Evolutionary conservation across 2,888 invertebrate species (phyloP), one percentile per base, ranked within the genome.

Genomic region (Heliconius aoede): DNA sequence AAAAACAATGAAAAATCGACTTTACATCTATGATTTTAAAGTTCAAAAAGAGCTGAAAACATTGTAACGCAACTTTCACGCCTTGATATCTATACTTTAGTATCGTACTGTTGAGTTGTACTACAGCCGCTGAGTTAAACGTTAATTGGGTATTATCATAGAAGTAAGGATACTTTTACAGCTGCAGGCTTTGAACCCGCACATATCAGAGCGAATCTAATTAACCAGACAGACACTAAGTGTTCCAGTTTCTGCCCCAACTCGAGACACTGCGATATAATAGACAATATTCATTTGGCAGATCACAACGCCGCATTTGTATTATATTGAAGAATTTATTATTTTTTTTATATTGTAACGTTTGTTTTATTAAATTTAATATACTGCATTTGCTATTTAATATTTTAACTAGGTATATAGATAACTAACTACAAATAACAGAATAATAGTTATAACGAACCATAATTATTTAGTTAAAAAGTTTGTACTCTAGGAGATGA

Each of bases 41-140:
- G 83, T 81, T 76, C 51, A 81, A 77, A 83, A 71, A 85, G 8
- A 36, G 73, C 74, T 80, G 78, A 18, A 67, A 24, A 36, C 32
- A 46, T 26, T 79, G 82, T 85, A 86, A 87, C 84, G 81, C 85
- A 83, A 72, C 82, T 83, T 83, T 84, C 84, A 81, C 83, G 81
- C 82, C 80, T 80, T 73, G 77, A 81, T 78, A 67, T 64, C 80
- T 79, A 80, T 79, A 81, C 55, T 55, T 30, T 8, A 32, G 13
- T n/a, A 55, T 69, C 3, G 30, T 30, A 11, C 4, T n/a, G 51
- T 28, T n/a, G 55, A 24, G 24, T 69, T 69, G 46, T 46, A 69
- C 69, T 69, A 24, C 32, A 69, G 55, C n/a, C 69, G 69, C n/a
- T 55, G 32, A 15, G 30, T 69, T n/a, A 28, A 11, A 55, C n/a